Base-by-base conservation (phyloP, 1,140 invertebrate genomes). In the Drosophila rhopaloa region DNA sequence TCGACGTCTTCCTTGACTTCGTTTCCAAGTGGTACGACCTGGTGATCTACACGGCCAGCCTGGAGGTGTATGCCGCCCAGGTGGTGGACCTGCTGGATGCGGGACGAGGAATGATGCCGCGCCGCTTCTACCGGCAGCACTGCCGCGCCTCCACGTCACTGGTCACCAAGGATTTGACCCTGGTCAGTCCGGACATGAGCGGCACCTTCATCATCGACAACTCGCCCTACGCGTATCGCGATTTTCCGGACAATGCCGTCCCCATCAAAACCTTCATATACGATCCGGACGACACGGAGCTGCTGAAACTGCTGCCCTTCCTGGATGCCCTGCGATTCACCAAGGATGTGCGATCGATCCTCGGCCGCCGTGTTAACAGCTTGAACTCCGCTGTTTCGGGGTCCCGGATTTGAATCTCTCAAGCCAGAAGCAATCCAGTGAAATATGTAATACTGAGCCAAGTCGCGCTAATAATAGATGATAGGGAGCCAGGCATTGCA, bases 251-350 rank as follows among this genome's bases (percentile, higher is more conserved):
- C 4, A 89, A 89, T 19, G 86, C 86, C 0, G 37, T 89, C 19
- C 81, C 77, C 14, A 89, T 89, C 8, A 84, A 89, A 43, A 60
- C 58, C 7, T 89, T 43, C 9, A 50, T 81, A 19, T 85, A 76
- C 32, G 78, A 89, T 61, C 78, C 59, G 0, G 4, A 43, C 0
- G 85, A 89, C 35, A 27, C 19, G 11, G 85, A 85, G 29, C 65
- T 89, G 4, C 46, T 86, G 2, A 84, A 74, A 11, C n/a, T 89
- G 40, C 51, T 89, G 7, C 85, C 85, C 1, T 90, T 89, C 14
- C 59, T 89, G 0, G 85, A 89, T 35, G 85, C 85, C 7, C 57
- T 89, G 10, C 85, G 85, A 1, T 89, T 89, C 7, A 86, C 81
- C 6, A 81, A 53, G 10, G 85, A 89, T 14, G 85, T 89, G 0